These are phyloP conservation scores for Chrysina gloriosa DNA, from an alignment of 2,888 invertebrate genomes.

Conservation along the genomic window DNA sequence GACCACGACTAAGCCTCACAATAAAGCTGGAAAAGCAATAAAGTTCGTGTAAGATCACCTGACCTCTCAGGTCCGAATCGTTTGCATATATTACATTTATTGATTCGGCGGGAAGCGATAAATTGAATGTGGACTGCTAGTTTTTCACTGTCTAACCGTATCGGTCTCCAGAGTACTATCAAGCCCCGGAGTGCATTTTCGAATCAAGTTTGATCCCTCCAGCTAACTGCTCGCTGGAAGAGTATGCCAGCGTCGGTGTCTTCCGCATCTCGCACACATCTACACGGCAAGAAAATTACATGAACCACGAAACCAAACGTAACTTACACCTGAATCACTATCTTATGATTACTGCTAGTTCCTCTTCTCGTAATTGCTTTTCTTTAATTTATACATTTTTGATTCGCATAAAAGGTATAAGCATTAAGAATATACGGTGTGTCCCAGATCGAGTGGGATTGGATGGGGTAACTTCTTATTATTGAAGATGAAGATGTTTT, in stretches of 20 bases:
- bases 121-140: slow-evolving; percentile 62
- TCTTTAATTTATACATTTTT: too few species aligned
- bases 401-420: too few species aligned
- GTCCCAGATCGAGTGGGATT: too few species aligned
- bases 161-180: slow-evolving; percentile 59
- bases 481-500: too few species aligned
- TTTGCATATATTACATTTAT: slow-evolving; percentile 60
- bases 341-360: too few species aligned
- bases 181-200: slow-evolving; percentile 59
- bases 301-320: too few species aligned
- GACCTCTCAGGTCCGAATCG: slow-evolving; percentile 56
- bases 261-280: slow-evolving; percentile 7
- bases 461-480: too few species aligned
- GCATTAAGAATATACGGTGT: too few species aligned
- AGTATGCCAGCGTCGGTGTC: slow-evolving; percentile 22
- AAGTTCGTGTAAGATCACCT: slow-evolving; percentile 56
- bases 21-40: slow-evolving; percentile 46
- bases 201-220: slow-evolving; percentile 56
- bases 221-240: slow-evolving; percentile 50
- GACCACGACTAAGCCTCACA: slow-evolving; percentile 38
- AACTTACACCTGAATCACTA: too few species aligned
- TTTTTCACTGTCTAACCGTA: slow-evolving; percentile 62
- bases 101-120: slow-evolving; percentile 58
- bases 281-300: too few species aligned
- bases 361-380: too few species aligned